Conservation (phyloP, 1,140 invertebrate species). For the Phocides pigmalion region DNA sequence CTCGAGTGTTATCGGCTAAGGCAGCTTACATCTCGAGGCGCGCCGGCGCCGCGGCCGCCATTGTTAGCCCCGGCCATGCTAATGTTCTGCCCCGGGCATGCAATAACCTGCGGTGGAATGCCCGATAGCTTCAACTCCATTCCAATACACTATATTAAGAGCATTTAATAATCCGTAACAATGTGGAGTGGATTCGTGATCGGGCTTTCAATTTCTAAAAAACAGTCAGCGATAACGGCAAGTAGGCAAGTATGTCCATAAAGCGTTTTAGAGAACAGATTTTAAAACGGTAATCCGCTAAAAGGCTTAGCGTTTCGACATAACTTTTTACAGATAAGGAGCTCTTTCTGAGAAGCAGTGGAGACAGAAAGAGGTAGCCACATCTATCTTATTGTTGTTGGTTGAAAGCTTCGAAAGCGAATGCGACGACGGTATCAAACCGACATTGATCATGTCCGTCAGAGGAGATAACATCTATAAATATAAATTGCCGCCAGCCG, state of each 20-base stretch:
- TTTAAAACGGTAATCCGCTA: conserved; percentile 1
- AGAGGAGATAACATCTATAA: conserved; percentile 39
- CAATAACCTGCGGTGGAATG: conserved; percentile 36
- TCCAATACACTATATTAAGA: conserved; percentile 29
- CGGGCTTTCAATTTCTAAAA: conserved; percentile 25
- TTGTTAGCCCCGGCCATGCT: conserved; percentile 51
- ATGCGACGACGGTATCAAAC: conserved; percentile 36
- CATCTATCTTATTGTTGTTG: conserved; percentile 14
- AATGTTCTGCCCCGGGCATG: conserved; percentile 39
- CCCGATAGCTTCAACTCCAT: conserved; percentile 39
- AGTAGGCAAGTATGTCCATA: neutral
- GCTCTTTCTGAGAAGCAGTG: conserved; percentile 1
- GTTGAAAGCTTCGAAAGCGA: conserved; percentile 30
- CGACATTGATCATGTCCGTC: conserved; percentile 41
- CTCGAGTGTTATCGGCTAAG: conserved; percentile 46
- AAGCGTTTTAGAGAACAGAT: conserved; percentile 4
- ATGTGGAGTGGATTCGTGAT: conserved; percentile 30
- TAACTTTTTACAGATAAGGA: neutral
- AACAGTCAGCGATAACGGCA: neutral
- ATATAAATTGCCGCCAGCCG: conserved; percentile 41
- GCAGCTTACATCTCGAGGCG: conserved; percentile 49
- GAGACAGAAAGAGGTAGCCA: conserved; percentile 7
- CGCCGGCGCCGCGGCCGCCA: conserved; percentile 49
- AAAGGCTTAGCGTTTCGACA: neutral
- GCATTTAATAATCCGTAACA: conserved; percentile 36